Evolutionary conservation across 2,888 invertebrate species (phyloP), one percentile per base, ranked within the genome.

Genomic region (Marronus borbonicus): DNA sequence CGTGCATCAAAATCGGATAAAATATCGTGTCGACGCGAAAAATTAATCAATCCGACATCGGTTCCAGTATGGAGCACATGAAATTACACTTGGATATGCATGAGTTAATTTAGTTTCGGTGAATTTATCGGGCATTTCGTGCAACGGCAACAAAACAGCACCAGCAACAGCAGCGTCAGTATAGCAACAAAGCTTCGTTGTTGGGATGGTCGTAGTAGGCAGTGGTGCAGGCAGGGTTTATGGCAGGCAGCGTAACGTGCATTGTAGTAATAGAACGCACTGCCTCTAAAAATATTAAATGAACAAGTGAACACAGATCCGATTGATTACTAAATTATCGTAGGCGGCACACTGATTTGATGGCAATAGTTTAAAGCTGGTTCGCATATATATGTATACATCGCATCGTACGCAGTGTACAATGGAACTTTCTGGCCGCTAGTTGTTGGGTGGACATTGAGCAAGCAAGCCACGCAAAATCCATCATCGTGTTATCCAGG

Each of bases 291-390:
- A 78, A 78, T 78, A 78, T 78, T 78, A 78, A 78, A 78, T 78
- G 75, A 78, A 77, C 77, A 77, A 60, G 31, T 69, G 68, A 76
- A 72, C 66, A 68, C 74, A 62, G 55, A 66, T 76, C 72, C 80
- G 80, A 80, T 80, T 80, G 80, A 80, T 80, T 80, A 79, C 78
- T 75, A 76, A 80, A 76, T 80, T 80, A 80, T 80, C 70, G 72
- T 72, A 58, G 72, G 80, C 75, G 70, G 76, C 77, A 77, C 82
- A 81, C 79, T 81, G 81, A 82, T 82, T 82, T 82, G 77, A 81
- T 80, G 81, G 81, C 81, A 79, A 79, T 80, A 80, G 81, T 80
- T 80, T 74, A 78, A 77, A 78, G 79, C 80, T 78, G 80, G 79
- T 81, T 80, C 80, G 79, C 81, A 81, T 72, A 75, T 44, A 44